Evolutionary conservation across 2,797 vertebrate species (phyloP).

Genomic region (Epinephelus awoara): DNA sequence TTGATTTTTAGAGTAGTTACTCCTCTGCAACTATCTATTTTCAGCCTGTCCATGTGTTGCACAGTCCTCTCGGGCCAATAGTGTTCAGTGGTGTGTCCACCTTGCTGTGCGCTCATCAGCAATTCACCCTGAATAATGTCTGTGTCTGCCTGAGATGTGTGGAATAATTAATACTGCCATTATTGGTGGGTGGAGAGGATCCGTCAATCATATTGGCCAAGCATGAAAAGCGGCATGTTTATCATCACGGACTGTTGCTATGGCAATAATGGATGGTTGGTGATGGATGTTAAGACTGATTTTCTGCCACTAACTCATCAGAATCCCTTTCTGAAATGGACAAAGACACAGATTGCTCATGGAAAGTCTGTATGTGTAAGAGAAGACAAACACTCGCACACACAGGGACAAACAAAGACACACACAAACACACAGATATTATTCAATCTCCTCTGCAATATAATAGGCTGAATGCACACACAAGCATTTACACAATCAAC

Average conservation of each 20-base stretch:
- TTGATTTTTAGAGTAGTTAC: conserved; percentile 19
- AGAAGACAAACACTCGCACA: conserved; percentile 11
- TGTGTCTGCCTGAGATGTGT: conserved; percentile 68
- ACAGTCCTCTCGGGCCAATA: conserved; percentile 5
- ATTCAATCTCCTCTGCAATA: conserved; percentile 15
- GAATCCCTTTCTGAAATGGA: conserved; percentile 41
- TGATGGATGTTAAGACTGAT: conserved; percentile 52
- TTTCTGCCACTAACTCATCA: conserved; percentile 50
- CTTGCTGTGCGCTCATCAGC: conserved; percentile 66
- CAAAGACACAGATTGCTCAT: conserved; percentile 32
- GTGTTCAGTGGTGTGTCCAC: conserved; percentile 39
- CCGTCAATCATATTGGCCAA: conserved; percentile 78
- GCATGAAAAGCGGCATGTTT: conserved; percentile 77
- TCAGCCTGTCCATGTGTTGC: conserved; percentile 38
- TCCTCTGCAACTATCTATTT: conserved; percentile 25
- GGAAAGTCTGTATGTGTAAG: conserved; percentile 10
- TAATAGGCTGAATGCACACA: conserved; percentile 34
- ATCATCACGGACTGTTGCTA: conserved; percentile 75
- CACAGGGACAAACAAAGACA: conserved; percentile 17
- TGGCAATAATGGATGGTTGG: conserved; percentile 63
- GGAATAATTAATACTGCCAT: conserved; percentile 82
- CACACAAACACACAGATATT: conserved; percentile 23
- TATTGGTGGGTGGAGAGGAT: conserved; percentile 80
- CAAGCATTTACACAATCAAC: conserved; percentile 58
- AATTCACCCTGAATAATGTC: conserved; percentile 76